phyloP scores from a whole-genome alignment of 2,113 vertebrate species.

The Brachypteracias leptosomus region DNA sequence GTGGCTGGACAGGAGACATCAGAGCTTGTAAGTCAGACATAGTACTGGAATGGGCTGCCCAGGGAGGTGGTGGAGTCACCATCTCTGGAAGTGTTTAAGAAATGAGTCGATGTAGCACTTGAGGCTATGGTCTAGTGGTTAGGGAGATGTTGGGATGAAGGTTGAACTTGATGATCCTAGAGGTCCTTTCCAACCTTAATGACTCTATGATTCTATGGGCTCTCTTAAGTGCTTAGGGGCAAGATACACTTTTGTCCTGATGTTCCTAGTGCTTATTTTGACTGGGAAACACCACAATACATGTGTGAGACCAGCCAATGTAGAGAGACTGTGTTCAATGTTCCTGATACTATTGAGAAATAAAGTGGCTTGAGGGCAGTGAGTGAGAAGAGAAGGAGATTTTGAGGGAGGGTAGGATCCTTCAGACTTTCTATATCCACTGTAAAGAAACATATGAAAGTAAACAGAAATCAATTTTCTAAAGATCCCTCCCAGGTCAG shows the following conservation, averaged over 20 bases:
- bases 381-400: background rate
- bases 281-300: background rate
- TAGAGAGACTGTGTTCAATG: background rate
- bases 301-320: background rate
- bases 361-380: background rate
- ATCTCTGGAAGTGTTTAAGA: too few species aligned
- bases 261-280: background rate
- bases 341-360: background rate
- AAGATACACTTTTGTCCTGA: background rate
- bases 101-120: too few species aligned
- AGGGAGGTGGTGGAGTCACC: too few species aligned
- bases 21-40: background rate
- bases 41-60: too few species aligned
- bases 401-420: slow-evolving; percentile 20
- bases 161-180: too few species aligned
- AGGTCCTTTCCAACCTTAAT: too few species aligned
- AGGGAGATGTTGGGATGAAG: too few species aligned
- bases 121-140: too few species aligned
- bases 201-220: too few species aligned
- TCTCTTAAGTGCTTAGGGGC: background rate
- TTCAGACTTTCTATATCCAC: slow-evolving; percentile 2
- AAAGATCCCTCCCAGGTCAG: slow-evolving; percentile 28
- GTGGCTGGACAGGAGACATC: background rate
- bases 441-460: slow-evolving; percentile 23
- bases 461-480: slow-evolving; percentile 39